Conservation (phyloP, 2,888 invertebrate species). For the Limnephilus auricula region DNA sequence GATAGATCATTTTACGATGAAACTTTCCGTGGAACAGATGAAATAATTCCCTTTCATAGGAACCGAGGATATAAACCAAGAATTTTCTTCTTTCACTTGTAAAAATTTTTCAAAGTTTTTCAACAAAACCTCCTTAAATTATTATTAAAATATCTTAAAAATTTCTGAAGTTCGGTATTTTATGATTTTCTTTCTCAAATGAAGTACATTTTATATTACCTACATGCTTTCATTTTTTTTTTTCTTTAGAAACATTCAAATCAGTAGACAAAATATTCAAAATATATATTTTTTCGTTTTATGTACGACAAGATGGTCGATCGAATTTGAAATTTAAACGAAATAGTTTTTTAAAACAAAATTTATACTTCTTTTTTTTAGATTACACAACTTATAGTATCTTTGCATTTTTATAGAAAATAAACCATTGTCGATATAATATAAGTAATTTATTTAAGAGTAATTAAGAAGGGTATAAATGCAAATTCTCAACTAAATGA, state of each 20-base stretch:
- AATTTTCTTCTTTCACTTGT: slow-evolving; percentile 41
- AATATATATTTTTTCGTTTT: no score
- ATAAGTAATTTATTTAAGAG: no score
- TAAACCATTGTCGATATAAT: no score
- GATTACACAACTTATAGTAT: background rate
- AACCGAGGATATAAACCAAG: slow-evolving; percentile 47
- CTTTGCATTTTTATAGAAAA: no score
- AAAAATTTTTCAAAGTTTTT: background rate
- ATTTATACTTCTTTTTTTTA: background rate
- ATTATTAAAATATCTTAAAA: background rate
- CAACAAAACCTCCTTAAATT: background rate
- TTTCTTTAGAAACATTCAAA: background rate
- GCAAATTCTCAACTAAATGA: no score
- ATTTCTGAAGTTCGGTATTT: background rate
- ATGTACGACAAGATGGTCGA: no score
- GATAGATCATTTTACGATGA: slow-evolving; percentile 46
- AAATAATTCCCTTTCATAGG: slow-evolving; percentile 45
- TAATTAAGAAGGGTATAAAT: no score
- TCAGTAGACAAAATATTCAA: no score
- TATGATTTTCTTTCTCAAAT: background rate
- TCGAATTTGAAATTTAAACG: no score
- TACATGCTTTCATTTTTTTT: background rate
- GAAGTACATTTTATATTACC: background rate
- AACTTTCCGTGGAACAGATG: slow-evolving; percentile 36
- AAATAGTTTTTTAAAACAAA: background rate